phyloP scores from a whole-genome alignment of 2,797 vertebrate genomes.

The Pyrrhura leucotis region DNA sequence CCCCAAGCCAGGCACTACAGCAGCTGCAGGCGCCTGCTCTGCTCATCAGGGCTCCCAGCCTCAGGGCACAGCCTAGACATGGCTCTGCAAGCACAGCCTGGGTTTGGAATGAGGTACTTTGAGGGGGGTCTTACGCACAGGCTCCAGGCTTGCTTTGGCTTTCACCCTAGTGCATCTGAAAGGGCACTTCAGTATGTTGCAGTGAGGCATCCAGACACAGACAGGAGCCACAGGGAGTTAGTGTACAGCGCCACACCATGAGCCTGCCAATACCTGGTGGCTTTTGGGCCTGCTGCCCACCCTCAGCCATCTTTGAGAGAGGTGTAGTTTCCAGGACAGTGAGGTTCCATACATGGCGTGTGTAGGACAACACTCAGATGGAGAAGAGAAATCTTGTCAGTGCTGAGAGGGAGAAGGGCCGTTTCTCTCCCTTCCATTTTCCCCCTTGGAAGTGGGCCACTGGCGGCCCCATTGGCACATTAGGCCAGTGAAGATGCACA shows the following conservation, averaged over 20 bases:
- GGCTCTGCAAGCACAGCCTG: background rate
- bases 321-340: background rate
- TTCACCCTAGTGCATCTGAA: background rate
- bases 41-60: background rate
- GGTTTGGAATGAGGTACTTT: background rate
- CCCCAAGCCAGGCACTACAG: background rate
- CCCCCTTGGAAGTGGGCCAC: background rate
- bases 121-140: accelerated
- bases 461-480: accelerated
- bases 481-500: accelerated
- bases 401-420: background rate
- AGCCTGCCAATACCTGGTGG: background rate
- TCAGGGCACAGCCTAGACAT: accelerated
- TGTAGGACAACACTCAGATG: background rate
- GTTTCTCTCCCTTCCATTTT: background rate
- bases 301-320: accelerated
- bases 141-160: background rate
- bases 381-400: background rate
- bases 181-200: accelerated
- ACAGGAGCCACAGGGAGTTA: accelerated
- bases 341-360: accelerated
- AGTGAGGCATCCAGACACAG: background rate
- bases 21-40: background rate
- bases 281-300: background rate
- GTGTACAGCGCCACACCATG: background rate